Conservation (phyloP, 30 jellyfish, hydroid and myxozoan genomes). For the Aurelia sp. region DNA sequence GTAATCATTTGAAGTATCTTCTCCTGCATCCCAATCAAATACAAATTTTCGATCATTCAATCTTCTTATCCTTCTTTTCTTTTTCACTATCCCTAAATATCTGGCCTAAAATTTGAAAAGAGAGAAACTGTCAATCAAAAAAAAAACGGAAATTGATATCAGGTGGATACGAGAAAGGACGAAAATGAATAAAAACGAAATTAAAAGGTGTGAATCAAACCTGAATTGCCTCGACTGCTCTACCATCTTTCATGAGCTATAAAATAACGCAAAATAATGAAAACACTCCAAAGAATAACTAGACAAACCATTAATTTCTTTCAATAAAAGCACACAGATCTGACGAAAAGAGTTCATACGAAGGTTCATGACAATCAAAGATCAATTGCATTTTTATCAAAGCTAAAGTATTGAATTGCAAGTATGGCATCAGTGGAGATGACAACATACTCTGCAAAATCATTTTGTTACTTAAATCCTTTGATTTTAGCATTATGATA, state of each 20-base stretch:
- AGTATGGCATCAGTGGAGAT: too few species aligned
- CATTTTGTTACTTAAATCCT: too few species aligned
- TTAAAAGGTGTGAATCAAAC: background rate
- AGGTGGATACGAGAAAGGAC: background rate
- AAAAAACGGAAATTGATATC: too few species aligned
- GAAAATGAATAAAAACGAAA: background rate
- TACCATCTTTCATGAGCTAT: slow-evolving; percentile 36
- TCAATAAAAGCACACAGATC: too few species aligned
- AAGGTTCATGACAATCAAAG: too few species aligned
- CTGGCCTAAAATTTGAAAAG: slow-evolving; percentile 63
- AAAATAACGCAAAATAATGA: background rate
- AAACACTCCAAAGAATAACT: background rate
- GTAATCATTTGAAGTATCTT: slow-evolving; percentile 97
- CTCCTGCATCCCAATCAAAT: slow-evolving; percentile 99
- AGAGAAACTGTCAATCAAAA: too few species aligned
- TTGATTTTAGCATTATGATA: too few species aligned
- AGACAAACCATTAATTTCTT: background rate
- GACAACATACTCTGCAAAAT: too few species aligned
- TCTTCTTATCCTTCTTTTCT: slow-evolving; percentile 84
- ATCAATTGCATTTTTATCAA: too few species aligned
- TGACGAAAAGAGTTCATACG: too few species aligned
- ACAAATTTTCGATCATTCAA: slow-evolving; percentile 96
- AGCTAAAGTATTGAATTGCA: too few species aligned
- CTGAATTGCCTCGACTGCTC: slow-evolving; percentile 65
- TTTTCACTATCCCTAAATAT: slow-evolving; percentile 90